These are phyloP conservation scores for Heterodera filipjevi DNA, from an alignment of 2,888 invertebrate species.

Conservation along the genomic window DNA sequence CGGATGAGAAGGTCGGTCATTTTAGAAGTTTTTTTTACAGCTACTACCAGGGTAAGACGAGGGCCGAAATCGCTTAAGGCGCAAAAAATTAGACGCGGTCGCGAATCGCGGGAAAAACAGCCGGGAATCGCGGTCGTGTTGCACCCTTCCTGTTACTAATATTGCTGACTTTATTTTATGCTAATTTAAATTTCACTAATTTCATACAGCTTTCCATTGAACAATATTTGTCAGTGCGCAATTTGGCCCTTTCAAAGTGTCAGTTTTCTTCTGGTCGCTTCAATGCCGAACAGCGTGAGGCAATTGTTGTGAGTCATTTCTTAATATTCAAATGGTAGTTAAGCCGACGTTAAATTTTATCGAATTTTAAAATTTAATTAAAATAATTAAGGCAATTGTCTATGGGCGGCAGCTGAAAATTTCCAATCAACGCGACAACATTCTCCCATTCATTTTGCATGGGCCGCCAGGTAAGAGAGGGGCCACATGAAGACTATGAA, in stretches of 20 bases:
- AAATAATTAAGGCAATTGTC: not conserved
- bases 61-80: too few species aligned
- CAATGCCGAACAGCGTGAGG: constrained; percentile 20
- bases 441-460: constrained; percentile 18
- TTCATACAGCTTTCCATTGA: constrained; percentile 3
- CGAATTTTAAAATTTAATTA: not conserved
- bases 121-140: too few species aligned
- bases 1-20: not conserved
- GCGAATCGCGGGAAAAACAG: too few species aligned
- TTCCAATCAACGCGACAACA: not conserved
- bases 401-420: not conserved
- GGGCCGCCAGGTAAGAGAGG: constrained; percentile 15
- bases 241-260: not conserved
- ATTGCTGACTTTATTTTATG: too few species aligned
- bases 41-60: not conserved
- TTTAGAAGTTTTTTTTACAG: too few species aligned
- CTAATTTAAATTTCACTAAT: not conserved
- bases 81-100: too few species aligned
- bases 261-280: not conserved
- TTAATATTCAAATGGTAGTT: not conserved
- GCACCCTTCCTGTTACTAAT: too few species aligned
- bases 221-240: constrained; percentile 8
- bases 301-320: constrained; percentile 17
- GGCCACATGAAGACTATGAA: not conserved
- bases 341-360: too few species aligned